Base-by-base conservation (phyloP, 2,113 vertebrate genomes). In the Sardina pilchardus region DNA sequence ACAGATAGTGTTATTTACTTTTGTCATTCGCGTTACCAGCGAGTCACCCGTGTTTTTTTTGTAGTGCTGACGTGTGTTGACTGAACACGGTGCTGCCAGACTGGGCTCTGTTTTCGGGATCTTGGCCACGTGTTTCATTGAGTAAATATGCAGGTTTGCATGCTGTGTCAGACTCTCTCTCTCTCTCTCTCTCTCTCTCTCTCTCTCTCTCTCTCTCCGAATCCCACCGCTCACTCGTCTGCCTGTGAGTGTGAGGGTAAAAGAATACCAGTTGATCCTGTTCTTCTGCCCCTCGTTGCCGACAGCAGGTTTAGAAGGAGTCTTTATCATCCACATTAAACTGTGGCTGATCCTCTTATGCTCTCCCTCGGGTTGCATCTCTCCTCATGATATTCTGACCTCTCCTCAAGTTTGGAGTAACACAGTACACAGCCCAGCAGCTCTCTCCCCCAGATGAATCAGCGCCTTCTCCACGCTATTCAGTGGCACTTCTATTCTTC, bases 291-390 rank as follows among this genome's bases (percentile, higher is more conserved):
- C 82, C 50, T n/a, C 16, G 14, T 53, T 83, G 80, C 50, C 53
- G 26, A 42, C 21, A 42, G 19, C 53, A 71, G 82, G 44, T 88
- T 88, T 82, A 50, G 82, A 81, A 81, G 53, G 80, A 87, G 50
- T 30, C 87, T 89, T 47, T 83, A 50, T 85, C 50, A n/a, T 82
- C 63, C 89, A 89, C 43, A 84, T 90, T 85, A 86, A 30, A 86
- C 44, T 34, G 21, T 83, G 81, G 56, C 80, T 85, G 39, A 89
- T 89, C 85, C 53, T 21, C 81, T 86, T 85, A 1, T 83, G 78
- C 59, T 81, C 82, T 87, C 84, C 81, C 71, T n/a, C 5, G 78
- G 71, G 63, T 75, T 4, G 2, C 36, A 4, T 19, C 47, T 88
- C 75, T 83, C 86, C 80, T 16, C 16, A 34, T 87, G 71, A 78